Percentiles rank a stretch among this genome's conserved stretches.
Conservation (phyloP, 2,113 vertebrate species). For the Mesembrinibis cayennensis region DNA sequence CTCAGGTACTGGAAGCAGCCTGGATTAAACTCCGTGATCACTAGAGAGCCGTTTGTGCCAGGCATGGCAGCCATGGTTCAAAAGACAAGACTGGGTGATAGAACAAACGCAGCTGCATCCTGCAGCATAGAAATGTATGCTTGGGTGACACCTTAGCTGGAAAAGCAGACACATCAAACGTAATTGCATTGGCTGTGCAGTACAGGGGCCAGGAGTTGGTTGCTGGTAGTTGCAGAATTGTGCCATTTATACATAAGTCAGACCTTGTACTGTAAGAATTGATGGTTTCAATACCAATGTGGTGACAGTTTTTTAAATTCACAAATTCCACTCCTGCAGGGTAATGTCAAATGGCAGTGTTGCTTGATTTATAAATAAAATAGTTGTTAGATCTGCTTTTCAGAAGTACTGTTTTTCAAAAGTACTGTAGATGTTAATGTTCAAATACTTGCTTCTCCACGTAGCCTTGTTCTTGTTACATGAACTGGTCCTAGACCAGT, state of each 20-base stretch:
- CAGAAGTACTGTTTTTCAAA: background rate
- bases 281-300: background rate
- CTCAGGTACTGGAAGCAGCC: background rate
- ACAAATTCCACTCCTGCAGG: background rate
- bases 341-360: background rate
- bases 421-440: background rate
- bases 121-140: background rate
- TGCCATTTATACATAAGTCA: background rate
- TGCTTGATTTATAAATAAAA: background rate
- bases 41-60: background rate
- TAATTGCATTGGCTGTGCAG: background rate
- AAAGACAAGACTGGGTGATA: background rate
- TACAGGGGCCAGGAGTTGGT: no score
- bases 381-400: background rate
- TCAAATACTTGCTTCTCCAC: background rate
- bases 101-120: background rate
- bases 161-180: background rate
- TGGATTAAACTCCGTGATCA: background rate
- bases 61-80: background rate
- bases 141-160: background rate
- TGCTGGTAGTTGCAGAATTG: background rate
- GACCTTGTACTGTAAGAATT: background rate
- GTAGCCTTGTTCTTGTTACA: background rate
- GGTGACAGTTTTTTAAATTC: background rate
- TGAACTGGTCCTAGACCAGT: background rate